These are phyloP conservation scores for Cataglyphis cursor DNA, from an alignment of 2,888 invertebrate species.

Conservation along the genomic window DNA sequence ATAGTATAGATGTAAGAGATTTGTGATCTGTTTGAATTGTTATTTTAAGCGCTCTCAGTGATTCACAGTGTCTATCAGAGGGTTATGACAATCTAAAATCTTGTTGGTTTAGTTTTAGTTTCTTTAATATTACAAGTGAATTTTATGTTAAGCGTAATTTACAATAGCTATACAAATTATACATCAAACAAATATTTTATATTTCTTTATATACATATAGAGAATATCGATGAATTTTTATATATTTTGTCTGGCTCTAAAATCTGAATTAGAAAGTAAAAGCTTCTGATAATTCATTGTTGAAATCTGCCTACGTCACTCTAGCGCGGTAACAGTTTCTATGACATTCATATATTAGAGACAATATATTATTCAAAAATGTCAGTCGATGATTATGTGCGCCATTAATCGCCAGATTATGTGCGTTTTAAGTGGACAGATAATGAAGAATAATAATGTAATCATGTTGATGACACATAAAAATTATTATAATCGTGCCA, in stretches of 20 bases:
- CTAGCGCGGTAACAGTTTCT: constrained; percentile 31
- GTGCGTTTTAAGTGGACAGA: not conserved
- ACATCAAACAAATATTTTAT: not conserved
- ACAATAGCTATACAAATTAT: not conserved
- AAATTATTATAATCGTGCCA: constrained; percentile 72
- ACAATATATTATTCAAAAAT: constrained; percentile 14
- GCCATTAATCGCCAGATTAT: not conserved
- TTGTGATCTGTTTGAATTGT: constrained; percentile 53
- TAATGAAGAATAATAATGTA: constrained; percentile 14
- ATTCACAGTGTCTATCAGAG: not conserved
- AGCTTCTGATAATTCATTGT: constrained; percentile 23
- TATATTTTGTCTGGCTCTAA: constrained; percentile 25
- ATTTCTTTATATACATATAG: not conserved
- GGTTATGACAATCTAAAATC: constrained; percentile 20
- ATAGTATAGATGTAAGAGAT: constrained; percentile 55
- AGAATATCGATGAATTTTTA: constrained; percentile 18
- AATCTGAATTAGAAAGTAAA: not conserved
- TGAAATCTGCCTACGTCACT: constrained; percentile 19
- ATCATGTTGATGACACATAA: constrained; percentile 65
- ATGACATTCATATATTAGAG: constrained; percentile 24
- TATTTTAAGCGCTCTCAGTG: constrained; percentile 34
- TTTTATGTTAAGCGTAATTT: constrained; percentile 24
- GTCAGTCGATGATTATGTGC: constrained; percentile 5
- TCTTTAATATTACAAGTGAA: not conserved
- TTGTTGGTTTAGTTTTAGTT: constrained; percentile 17